These are phyloP conservation scores for Notechis scutatus DNA, from an alignment of 2,113 vertebrate species.

Conservation along the genomic window DNA sequence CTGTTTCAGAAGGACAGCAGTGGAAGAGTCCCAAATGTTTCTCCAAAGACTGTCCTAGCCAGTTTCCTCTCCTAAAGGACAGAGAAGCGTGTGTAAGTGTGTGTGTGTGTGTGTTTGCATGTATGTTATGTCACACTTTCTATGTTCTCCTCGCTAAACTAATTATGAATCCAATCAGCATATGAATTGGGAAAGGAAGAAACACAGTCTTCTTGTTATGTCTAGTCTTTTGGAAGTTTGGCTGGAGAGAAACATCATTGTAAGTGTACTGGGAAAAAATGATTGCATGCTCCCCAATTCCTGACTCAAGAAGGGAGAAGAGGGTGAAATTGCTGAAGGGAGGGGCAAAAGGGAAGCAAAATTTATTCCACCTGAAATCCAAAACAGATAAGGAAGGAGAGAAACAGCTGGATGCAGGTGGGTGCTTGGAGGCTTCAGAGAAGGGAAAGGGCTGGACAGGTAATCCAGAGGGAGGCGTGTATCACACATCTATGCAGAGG, in stretches of 20 bases:
- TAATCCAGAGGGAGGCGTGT: not conserved
- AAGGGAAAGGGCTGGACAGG: not conserved
- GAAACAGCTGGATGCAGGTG: not conserved
- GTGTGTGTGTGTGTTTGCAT: not conserved
- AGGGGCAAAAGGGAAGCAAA: not conserved
- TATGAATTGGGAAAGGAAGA: not conserved
- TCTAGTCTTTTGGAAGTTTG: not conserved
- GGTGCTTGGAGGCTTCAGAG: not conserved
- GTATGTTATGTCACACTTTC: not conserved
- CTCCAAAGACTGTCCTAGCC: not conserved
- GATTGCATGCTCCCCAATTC: not conserved
- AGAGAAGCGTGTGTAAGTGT: not conserved
- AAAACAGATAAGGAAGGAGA: not conserved
- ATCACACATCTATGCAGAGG: not conserved
- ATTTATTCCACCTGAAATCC: not conserved
- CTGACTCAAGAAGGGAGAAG: not conserved
- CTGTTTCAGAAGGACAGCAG: not conserved
- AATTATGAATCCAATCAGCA: not conserved
- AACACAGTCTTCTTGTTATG: not conserved
- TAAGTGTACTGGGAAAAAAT: not conserved
- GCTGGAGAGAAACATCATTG: not conserved
- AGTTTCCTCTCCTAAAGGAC: not conserved
- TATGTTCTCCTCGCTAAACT: not conserved
- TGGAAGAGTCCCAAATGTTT: not conserved
- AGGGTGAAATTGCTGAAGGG: not conserved